Conservation (phyloP, 2,113 vertebrate genomes). For the Leptobrachium leishanense region DNA sequence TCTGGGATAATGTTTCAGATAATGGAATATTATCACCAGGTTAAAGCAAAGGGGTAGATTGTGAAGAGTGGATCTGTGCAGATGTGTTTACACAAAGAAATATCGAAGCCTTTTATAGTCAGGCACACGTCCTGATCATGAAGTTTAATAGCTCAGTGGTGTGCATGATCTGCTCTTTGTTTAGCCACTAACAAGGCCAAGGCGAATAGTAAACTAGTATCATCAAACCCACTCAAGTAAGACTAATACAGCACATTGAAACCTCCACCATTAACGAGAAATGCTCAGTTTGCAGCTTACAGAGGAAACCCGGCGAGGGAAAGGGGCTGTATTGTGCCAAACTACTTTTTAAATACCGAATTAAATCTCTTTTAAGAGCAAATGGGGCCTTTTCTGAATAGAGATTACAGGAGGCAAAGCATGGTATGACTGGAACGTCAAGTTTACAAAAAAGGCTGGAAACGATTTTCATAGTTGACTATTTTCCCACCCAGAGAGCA, state of each 20-base stretch:
- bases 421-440: neutral
- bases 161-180: slow-evolving; percentile 54
- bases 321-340: slow-evolving; percentile 49
- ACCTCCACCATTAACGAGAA: slow-evolving; percentile 71
- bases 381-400: slow-evolving; percentile 39
- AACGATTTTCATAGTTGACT: no score
- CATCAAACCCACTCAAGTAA: slow-evolving; percentile 58
- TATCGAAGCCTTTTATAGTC: slow-evolving; percentile 46
- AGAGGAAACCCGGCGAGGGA: slow-evolving; percentile 57
- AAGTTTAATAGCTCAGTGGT: slow-evolving; percentile 50
- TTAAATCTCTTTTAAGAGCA: slow-evolving; percentile 58
- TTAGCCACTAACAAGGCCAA: slow-evolving; percentile 67
- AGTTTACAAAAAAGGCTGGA: neutral
- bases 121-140: slow-evolving; percentile 53
- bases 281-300: slow-evolving; percentile 67
- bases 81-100: slow-evolving; percentile 41
- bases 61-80: slow-evolving; percentile 15
- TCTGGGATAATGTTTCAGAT: neutral
- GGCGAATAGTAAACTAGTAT: slow-evolving; percentile 59
- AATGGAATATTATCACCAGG: neutral
- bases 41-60: slow-evolving; percentile 4
- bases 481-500: no score
- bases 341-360: slow-evolving; percentile 63
- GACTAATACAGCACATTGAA: slow-evolving; percentile 66
- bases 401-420: slow-evolving; percentile 7